These are phyloP conservation scores for Melanotaenia parkinsoni DNA, from an alignment of 2,797 vertebrate species.

Conservation along the genomic window DNA sequence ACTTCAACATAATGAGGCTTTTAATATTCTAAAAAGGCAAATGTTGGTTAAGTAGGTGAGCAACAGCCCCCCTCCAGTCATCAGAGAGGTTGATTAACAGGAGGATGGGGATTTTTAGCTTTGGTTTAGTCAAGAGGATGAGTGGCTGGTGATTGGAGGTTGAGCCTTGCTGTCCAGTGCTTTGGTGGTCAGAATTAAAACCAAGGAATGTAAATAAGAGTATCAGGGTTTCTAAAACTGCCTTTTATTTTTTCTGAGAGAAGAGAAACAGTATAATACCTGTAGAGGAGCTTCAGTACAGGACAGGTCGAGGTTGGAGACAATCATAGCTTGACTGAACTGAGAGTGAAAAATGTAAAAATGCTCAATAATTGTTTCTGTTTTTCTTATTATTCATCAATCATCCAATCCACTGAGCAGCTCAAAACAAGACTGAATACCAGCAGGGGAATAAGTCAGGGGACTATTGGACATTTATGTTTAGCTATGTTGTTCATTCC, in stretches of 20 bases:
- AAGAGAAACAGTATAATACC: conserved; percentile 5
- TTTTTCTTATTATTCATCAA: too few species aligned
- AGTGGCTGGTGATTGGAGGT: conserved; percentile 16
- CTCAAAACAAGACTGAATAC: background rate
- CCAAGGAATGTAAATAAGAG: conserved; percentile 9
- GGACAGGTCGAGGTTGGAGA: conserved; percentile 14
- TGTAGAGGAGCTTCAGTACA: conserved; percentile 18
- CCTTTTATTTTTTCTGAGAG: conserved; percentile 27
- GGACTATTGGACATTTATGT: background rate
- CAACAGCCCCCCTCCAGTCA: conserved; percentile 43
- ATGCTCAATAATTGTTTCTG: too few species aligned
- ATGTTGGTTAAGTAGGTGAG: conserved; percentile 44
- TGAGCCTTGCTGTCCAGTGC: conserved; percentile 9
- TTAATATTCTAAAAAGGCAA: conserved; percentile 50
- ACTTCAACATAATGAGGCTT: conserved; percentile 54
- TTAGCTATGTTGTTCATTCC: background rate
- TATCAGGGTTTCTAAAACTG: background rate
- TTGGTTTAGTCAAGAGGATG: conserved; percentile 14
- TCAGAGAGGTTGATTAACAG: conserved; percentile 68
- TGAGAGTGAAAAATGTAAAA: background rate
- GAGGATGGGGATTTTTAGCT: conserved; percentile 27
- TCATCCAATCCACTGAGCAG: background rate
- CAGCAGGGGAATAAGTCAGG: background rate
- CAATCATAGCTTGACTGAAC: background rate
- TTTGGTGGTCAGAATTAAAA: conserved; percentile 8